A percentile compares a stretch with the other conserved stretches of the same genome.
Conservation (phyloP, 1,140 invertebrate species). For the Hyphantria cunea region DNA sequence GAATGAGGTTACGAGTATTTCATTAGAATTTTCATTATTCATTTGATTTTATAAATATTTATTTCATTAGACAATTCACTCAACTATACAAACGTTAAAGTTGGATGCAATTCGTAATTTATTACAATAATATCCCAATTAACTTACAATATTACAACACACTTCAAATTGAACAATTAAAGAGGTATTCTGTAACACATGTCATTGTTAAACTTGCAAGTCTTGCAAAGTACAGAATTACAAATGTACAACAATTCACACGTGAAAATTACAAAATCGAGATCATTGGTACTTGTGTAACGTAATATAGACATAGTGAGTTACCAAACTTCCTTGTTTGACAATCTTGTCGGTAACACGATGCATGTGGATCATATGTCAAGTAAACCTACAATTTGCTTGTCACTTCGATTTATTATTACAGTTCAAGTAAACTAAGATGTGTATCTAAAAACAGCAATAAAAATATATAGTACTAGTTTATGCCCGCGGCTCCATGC, state of each 20-base stretch:
- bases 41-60: too few species aligned
- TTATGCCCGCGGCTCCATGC: too few species aligned
- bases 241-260: constrained; percentile 17
- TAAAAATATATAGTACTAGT: too few species aligned
- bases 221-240: constrained; percentile 5
- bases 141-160: background rate
- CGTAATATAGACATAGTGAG: constrained; percentile 7
- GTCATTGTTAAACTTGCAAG: constrained; percentile 3
- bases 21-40: too few species aligned
- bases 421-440: too few species aligned
- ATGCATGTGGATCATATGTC: constrained; percentile 18
- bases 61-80: background rate
- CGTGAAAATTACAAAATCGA: constrained; percentile 23
- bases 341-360: constrained; percentile 14
- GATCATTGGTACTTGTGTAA: constrained; percentile 28
- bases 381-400: constrained; percentile 7
- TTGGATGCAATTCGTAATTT: background rate
- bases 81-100: background rate
- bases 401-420: constrained; percentile 2
- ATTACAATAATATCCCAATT: background rate
- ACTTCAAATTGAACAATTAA: constrained; percentile 6
- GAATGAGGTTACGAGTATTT: too few species aligned
- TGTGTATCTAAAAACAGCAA: too few species aligned
- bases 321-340: constrained; percentile 32
- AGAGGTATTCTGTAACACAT: background rate